Conservation (phyloP, 2,113 vertebrate genomes). For the Heterochromis multidens region DNA sequence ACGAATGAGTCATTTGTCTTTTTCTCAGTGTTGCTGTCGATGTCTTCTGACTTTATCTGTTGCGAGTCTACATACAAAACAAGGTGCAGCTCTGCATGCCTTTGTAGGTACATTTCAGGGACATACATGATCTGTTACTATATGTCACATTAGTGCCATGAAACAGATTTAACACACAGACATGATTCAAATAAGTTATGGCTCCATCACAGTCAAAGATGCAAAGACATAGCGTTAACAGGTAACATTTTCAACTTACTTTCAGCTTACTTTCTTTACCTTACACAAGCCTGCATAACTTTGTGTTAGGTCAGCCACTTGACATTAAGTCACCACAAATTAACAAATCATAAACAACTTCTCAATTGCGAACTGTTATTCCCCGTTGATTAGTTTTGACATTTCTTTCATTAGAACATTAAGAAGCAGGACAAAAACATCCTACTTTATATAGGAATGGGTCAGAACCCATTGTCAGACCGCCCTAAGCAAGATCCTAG, state of each 20-base stretch:
- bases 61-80: not conserved
- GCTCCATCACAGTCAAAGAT: not conserved
- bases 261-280: not conserved
- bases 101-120: not conserved
- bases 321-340: not conserved
- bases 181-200: not conserved
- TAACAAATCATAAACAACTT: not conserved
- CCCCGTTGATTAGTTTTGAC: not conserved
- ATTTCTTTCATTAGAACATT: not conserved
- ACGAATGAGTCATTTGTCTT: not conserved
- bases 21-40: not conserved
- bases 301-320: not conserved
- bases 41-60: not conserved
- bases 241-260: too few species aligned
- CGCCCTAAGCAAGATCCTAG: not conserved
- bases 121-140: rapidly evolving
- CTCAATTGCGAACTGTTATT: not conserved
- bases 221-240: not conserved
- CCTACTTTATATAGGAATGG: not conserved
- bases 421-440: not conserved
- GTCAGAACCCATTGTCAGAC: not conserved
- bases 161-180: not conserved
- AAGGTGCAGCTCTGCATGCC: not conserved
- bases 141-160: not conserved
- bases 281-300: not conserved